A percentile compares a stretch with the other conserved stretches of the same genome.
These are phyloP conservation scores for Gymnorhina tibicen DNA, from an alignment of 2,113 vertebrate genomes.

Conservation along the genomic window DNA sequence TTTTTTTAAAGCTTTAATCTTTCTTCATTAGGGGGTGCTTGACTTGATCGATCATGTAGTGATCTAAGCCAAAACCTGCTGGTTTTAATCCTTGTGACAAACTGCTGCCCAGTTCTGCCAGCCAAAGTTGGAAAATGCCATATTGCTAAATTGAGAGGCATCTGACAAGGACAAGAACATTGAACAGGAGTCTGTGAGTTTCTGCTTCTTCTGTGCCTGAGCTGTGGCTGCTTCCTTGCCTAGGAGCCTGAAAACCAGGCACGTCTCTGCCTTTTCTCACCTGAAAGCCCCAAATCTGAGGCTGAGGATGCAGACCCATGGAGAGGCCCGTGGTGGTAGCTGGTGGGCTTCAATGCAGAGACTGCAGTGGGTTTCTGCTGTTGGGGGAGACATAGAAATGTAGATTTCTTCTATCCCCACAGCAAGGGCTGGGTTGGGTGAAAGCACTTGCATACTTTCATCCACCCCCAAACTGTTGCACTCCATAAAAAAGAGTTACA, in stretches of 20 bases:
- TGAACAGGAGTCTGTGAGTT: neutral
- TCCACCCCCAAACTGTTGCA: neutral
- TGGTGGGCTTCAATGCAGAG: neutral
- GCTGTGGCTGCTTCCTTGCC: neutral
- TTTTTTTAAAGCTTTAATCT: neutral
- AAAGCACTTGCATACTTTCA: neutral
- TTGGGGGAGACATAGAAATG: neutral
- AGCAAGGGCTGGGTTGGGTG: neutral
- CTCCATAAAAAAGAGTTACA: neutral
- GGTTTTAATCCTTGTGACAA: neutral
- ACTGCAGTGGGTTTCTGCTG: neutral
- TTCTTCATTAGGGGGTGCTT: neutral
- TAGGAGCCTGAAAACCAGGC: neutral
- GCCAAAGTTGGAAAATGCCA: neutral
- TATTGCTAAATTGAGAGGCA: neutral
- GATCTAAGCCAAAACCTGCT: neutral
- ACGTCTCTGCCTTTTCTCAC: accelerated
- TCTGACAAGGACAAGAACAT: neutral
- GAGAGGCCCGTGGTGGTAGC: neutral
- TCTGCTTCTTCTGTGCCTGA: neutral
- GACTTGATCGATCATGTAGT: neutral
- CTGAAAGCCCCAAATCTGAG: neutral
- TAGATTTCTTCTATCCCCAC: neutral
- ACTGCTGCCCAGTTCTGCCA: neutral
- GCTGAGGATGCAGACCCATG: neutral